A percentile compares a stretch with the other conserved stretches of the same genome.
These are phyloP conservation scores for Diarsia rubi DNA, from an alignment of 2,888 invertebrate species.

Conservation along the genomic window DNA sequence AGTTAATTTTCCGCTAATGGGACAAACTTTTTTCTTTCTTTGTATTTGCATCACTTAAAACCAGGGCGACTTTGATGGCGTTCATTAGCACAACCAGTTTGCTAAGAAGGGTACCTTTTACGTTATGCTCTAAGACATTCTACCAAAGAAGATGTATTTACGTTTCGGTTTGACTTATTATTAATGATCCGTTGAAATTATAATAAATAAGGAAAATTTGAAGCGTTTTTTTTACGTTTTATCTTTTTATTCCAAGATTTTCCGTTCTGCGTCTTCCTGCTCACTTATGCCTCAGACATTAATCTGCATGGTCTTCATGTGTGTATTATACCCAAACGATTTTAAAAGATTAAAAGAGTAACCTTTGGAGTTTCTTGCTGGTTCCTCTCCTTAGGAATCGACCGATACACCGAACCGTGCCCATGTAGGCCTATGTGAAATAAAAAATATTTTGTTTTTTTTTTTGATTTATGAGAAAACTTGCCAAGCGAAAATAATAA, in stretches of 20 bases:
- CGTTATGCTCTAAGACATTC: conserved; percentile 5
- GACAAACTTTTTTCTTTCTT: conserved; percentile 13
- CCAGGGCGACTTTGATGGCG: conserved; percentile 5
- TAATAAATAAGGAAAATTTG: not conserved
- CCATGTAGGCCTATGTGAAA: too few relatives aligned
- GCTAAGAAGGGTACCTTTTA: not conserved
- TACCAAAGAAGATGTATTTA: not conserved
- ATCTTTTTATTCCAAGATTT: not conserved
- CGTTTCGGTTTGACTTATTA: conserved; percentile 1
- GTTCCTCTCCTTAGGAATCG: too few relatives aligned
- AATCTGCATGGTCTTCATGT: too few relatives aligned
- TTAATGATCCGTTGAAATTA: conserved; percentile 17
- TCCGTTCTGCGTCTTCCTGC: not conserved
- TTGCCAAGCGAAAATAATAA: not conserved
- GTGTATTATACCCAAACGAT: too few relatives aligned
- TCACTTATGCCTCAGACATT: too few relatives aligned
- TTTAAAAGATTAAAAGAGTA: too few relatives aligned
- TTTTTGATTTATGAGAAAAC: not conserved
- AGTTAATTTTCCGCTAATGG: conserved; percentile 5
- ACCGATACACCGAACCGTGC: too few relatives aligned
- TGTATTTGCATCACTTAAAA: conserved; percentile 10
- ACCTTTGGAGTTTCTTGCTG: too few relatives aligned
- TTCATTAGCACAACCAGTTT: conserved; percentile 18
- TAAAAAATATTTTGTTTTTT: too few relatives aligned
- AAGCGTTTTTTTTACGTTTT: not conserved